phyloP scores from a whole-genome alignment of 2,888 invertebrate species.

The Onchidella celtica region DNA sequence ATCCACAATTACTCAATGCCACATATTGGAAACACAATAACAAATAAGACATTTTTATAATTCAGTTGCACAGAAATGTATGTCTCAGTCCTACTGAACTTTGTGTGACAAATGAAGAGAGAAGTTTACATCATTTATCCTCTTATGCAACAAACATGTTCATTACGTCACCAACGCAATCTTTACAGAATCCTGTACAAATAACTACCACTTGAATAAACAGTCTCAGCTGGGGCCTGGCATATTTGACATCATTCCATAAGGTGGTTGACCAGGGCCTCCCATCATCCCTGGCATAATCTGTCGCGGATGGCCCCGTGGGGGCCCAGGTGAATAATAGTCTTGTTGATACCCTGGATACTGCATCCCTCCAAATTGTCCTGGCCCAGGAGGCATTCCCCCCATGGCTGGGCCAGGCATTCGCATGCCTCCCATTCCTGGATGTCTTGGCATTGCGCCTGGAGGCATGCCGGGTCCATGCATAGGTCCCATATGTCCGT shows the following conservation, averaged over 20 bases:
- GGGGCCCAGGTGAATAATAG: conserved; percentile 27
- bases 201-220: not conserved
- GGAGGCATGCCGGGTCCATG: conserved; percentile 41
- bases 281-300: conserved; percentile 45
- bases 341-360: conserved; percentile 42
- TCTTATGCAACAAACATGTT: not conserved
- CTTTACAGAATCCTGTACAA: not conserved
- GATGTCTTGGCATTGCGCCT: conserved; percentile 46
- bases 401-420: conserved; percentile 58
- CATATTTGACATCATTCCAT: conserved; percentile 44
- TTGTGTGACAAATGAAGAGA: not conserved
- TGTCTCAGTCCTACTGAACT: no score
- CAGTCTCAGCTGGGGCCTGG: conserved; percentile 44
- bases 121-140: not conserved
- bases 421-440: conserved; percentile 57
- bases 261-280: conserved; percentile 31
- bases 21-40: no score
- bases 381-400: conserved; percentile 51
- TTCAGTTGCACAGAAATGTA: no score
- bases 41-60: no score
- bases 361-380: conserved; percentile 44
- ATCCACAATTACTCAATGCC: no score
- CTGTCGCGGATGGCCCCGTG: conserved; percentile 28
- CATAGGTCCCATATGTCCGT: conserved; percentile 60
- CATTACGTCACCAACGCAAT: not conserved